These are phyloP conservation scores for Sarcophaga subvicina DNA, from an alignment of 2,888 invertebrate species.

Conservation along the genomic window DNA sequence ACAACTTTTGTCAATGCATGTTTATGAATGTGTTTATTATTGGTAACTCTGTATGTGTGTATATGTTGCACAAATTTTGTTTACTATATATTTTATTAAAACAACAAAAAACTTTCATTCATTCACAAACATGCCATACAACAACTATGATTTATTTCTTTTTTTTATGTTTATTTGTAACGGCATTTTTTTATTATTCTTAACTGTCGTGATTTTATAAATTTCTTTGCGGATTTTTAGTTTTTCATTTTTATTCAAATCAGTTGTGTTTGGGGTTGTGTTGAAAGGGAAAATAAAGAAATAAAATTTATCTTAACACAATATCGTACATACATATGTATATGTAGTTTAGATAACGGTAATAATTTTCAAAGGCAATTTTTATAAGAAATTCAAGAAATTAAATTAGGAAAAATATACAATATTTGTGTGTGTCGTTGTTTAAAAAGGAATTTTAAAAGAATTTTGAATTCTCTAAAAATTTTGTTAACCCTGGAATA, in stretches of 20 bases:
- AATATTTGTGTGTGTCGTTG: no score
- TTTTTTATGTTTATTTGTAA: neutral
- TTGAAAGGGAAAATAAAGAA: neutral
- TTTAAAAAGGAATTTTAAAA: no score
- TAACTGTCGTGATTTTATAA: slow-evolving; percentile 8
- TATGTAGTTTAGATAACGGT: neutral
- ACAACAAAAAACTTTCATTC: neutral
- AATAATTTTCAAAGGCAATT: no score
- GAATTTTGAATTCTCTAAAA: no score
- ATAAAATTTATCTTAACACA: neutral
- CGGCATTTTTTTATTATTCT: neutral
- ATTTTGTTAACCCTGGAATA: no score
- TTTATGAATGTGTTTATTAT: neutral
- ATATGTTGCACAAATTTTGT: neutral
- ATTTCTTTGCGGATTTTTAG: neutral
- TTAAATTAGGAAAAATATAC: no score
- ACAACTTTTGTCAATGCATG: neutral
- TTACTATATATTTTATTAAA: neutral
- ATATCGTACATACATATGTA: neutral
- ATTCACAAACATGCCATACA: neutral
- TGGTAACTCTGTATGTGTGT: neutral
- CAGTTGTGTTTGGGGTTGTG: neutral
- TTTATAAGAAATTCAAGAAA: neutral
- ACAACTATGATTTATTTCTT: neutral
- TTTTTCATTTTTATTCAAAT: neutral